Evolutionary conservation across 2,888 invertebrate species (phyloP).

Genomic region (Hirtodrosophila duncani): DNA sequence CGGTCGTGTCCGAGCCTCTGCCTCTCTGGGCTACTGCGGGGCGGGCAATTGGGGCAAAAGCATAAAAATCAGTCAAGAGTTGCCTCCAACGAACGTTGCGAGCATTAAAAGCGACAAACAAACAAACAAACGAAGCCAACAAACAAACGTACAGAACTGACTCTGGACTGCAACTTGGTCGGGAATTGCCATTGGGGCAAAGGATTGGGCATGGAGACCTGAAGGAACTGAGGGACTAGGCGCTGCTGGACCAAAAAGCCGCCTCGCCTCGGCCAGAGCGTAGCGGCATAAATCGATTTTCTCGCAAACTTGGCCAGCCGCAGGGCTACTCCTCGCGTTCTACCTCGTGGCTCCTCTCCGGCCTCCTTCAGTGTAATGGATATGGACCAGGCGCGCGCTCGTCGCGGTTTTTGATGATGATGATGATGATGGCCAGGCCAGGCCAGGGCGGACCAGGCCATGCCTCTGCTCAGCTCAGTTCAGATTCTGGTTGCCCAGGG

Average conservation of each 20-base stretch:
- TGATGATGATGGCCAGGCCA: conserved; percentile 15
- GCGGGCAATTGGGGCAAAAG: conserved; percentile 72
- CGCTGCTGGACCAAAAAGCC: conserved; percentile 42
- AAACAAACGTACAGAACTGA: conserved; percentile 31
- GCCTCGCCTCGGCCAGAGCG: conserved; percentile 33
- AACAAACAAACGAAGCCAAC: conserved; percentile 47
- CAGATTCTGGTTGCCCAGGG: too few relatives aligned
- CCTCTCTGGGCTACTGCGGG: conserved; percentile 55
- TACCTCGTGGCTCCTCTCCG: conserved; percentile 20
- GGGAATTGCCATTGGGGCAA: conserved; percentile 16
- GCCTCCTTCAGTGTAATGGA: conserved; percentile 28
- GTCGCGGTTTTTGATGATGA: conserved; percentile 29
- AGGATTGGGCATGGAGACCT: conserved; percentile 13
- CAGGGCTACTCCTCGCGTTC: conserved; percentile 40
- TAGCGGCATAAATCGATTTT: conserved; percentile 63
- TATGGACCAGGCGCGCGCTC: conserved; percentile 29
- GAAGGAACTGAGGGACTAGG: too few relatives aligned
- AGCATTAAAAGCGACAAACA: conserved; percentile 72
- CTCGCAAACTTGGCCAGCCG: conserved; percentile 58
- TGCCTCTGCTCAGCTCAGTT: too few relatives aligned
- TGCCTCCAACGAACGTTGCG: conserved; percentile 45
- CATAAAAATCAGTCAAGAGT: conserved; percentile 73
- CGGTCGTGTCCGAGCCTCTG: conserved; percentile 8
- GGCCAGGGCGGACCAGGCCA: too few relatives aligned
- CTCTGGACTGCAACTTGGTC: conserved; percentile 13